Evolutionary conservation across 2,113 vertebrate species (phyloP), one percentile per base, ranked within the genome.

Genomic region (Hemicordylus capensis): DNA sequence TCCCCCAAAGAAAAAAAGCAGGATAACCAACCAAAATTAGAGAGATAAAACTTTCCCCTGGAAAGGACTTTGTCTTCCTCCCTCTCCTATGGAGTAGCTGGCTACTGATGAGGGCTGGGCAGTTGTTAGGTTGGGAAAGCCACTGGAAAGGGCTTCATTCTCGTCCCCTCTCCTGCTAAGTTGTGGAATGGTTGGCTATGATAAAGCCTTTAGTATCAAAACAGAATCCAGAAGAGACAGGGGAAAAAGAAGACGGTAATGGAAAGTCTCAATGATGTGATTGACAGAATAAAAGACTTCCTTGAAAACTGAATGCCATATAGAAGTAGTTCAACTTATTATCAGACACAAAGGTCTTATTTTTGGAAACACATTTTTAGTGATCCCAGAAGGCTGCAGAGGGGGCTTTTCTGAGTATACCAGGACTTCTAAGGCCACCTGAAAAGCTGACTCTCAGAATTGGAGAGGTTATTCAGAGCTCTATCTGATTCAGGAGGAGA

Each of bases 281-380:
- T 44, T 7, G 12, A 54, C n/a, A 0, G 3, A 56, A 1, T 26
- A 15, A 6, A 73, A 87, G 69, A 15, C n/a, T 0, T 81, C 66
- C 2, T 1, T 26, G 61, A 85, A 5, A 22, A 1, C 0, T 39
- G 0, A 17, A 0, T 51, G 37, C 58, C 6, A 11, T 34, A 37
- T 6, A n/a, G 7, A 4, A 31, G 37, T 66, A 76, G 7, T 59
- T 54, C 74, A 20, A 2, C 64, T 85, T 24, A 77, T 59, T 78
- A 59, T 24, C 61, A 61, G 17, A n/a, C 15, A 51, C 28, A n/a
- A 6, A 17, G 46, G 46, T 54, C 48, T 76, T 54, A 34, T 54
- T 26, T 31, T 74, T 44, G n/a, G 73, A n/a, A 51, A 75, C 6
- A 51, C 7, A 54, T 54, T 54, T 76, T 76, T 58, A 22, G 42